Conservation (phyloP, 2,113 vertebrate species). For the Anoplopoma fimbria region DNA sequence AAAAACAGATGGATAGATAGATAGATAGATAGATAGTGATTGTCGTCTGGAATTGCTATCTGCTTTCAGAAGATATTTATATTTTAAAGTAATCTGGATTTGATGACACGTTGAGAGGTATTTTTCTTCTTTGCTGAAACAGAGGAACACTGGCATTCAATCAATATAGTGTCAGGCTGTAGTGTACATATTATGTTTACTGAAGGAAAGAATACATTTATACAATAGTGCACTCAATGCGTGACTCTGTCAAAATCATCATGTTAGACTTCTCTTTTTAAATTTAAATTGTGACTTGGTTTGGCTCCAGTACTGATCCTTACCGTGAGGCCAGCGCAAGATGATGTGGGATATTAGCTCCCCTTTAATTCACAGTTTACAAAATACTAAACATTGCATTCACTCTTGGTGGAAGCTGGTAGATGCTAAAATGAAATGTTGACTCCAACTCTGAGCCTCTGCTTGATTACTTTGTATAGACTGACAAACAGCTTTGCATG, state of each 20-base stretch:
- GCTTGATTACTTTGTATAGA: not conserved
- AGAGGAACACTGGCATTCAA: no score
- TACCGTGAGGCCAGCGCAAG: not conserved
- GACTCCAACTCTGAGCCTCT: not conserved
- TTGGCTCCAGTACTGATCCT: not conserved
- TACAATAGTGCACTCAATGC: not conserved
- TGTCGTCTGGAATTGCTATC: not conserved
- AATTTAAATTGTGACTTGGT: not conserved
- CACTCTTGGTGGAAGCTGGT: not conserved
- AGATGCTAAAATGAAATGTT: not conserved
- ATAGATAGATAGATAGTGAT: no score
- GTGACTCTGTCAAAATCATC: not conserved
- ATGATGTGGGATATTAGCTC: not conserved
- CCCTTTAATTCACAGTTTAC: not conserved
- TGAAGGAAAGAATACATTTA: not conserved
- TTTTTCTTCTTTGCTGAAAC: no score
- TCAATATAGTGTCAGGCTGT: not conserved
- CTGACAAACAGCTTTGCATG: slow-evolving; percentile 48
- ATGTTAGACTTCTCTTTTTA: no score
- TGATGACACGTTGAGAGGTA: not conserved
- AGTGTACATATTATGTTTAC: not conserved
- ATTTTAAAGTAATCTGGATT: not conserved
- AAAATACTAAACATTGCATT: not conserved
- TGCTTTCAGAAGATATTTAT: not conserved
- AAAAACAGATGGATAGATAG: not conserved